A percentile compares a stretch with the other conserved stretches of the same genome.
Conservation (phyloP, 2,888 invertebrate genomes). For the Ophraella communa region DNA sequence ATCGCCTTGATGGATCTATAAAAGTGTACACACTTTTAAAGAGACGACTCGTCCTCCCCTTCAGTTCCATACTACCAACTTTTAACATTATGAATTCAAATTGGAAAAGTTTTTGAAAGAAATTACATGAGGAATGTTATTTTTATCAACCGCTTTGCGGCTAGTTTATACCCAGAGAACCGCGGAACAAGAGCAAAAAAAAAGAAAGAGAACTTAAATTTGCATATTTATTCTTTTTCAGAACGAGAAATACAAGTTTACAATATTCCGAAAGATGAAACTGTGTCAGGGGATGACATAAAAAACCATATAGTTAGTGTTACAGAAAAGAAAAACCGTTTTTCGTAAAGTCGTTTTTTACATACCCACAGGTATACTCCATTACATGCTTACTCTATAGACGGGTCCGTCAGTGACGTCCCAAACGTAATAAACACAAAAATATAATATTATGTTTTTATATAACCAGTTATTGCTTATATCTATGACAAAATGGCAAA, state of each 20-base stretch:
- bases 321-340: conserved; percentile 24
- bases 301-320: conserved; percentile 31
- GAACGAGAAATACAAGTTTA: conserved; percentile 31
- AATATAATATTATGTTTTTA: not conserved
- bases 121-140: conserved; percentile 36
- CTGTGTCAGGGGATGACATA: conserved; percentile 33
- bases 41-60: no score
- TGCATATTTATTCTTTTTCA: conserved; percentile 34
- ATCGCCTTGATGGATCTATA: conserved; percentile 18
- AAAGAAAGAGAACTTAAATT: conserved; percentile 26
- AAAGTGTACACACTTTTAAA: conserved; percentile 25
- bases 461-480: no score
- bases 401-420: conserved; percentile 17
- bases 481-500: no score
- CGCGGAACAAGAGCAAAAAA: conserved; percentile 28
- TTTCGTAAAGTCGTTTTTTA: conserved; percentile 15
- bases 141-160: conserved; percentile 37
- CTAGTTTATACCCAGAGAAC: conserved; percentile 28
- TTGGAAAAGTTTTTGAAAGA: conserved; percentile 34
- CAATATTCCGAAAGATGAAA: conserved; percentile 35
- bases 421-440: not conserved
- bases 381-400: conserved; percentile 7
- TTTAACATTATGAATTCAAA: conserved; percentile 38
- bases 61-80: conserved; percentile 22
- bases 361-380: conserved; percentile 11